phyloP scores from a whole-genome alignment of 2,888 invertebrate species.

The Zeuzera pyrina region DNA sequence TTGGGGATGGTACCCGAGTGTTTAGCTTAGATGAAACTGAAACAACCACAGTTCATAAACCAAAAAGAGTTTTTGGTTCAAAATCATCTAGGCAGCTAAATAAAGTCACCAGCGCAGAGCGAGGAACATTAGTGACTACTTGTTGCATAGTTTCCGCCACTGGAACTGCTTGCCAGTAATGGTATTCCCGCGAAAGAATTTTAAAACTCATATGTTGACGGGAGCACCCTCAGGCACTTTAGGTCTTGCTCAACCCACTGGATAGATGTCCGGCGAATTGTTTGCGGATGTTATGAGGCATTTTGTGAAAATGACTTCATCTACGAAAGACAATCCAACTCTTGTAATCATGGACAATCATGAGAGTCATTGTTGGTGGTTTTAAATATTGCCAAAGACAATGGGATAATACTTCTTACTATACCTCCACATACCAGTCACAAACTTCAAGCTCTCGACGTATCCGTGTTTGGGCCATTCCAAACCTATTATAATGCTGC shows the following conservation, averaged over 20 bases:
- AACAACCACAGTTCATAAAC: conserved; percentile 15
- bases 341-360: conserved; percentile 29
- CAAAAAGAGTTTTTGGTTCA: conserved; percentile 13
- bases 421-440: conserved; percentile 38
- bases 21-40: conserved; percentile 17
- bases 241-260: conserved; percentile 25
- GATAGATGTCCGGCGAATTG: conserved; percentile 29
- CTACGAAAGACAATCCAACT: conserved; percentile 18
- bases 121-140: conserved; percentile 17
- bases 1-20: conserved; percentile 11
- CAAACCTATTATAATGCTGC: conserved; percentile 28
- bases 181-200: conserved; percentile 26
- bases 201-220: conserved; percentile 24
- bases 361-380: conserved; percentile 23
- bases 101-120: conserved; percentile 15
- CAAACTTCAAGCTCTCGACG: conserved; percentile 38
- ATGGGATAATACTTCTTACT: conserved; percentile 33
- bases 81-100: conserved; percentile 16
- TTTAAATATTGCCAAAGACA: conserved; percentile 24
- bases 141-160: conserved; percentile 17
- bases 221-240: conserved; percentile 30
- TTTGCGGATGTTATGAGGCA: conserved; percentile 28
- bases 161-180: conserved; percentile 18
- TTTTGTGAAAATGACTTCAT: conserved; percentile 23
- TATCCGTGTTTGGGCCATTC: conserved; percentile 32